phyloP scores from a whole-genome alignment of 2,797 vertebrate species.

The Characodon lateralis region DNA sequence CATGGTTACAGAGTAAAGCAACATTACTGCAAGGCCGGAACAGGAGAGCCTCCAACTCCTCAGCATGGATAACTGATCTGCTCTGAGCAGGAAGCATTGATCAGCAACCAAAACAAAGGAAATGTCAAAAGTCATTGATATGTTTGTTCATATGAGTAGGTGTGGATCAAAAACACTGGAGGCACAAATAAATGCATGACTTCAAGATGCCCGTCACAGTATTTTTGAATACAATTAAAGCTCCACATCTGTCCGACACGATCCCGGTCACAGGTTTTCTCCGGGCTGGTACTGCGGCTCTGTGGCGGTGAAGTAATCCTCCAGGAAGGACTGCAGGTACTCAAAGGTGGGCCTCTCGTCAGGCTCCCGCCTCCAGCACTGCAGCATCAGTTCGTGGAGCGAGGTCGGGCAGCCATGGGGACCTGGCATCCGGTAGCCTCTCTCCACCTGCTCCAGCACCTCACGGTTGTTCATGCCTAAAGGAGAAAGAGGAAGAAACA shows the following conservation, averaged over 20 bases:
- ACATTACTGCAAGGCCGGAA: slow-evolving; percentile 73
- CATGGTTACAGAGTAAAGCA: slow-evolving; percentile 79
- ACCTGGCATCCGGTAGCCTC: slow-evolving; percentile 93
- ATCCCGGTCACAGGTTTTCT: slow-evolving; percentile 85
- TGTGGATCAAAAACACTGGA: slow-evolving; percentile 33
- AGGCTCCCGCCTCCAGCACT: slow-evolving; percentile 93
- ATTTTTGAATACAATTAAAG: slow-evolving; percentile 20
- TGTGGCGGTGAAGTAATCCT: slow-evolving; percentile 97
- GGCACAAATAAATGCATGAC: slow-evolving; percentile 3
- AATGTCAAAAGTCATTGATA: slow-evolving; percentile 58
- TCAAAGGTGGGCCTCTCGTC: slow-evolving; percentile 98
- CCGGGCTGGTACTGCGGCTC: slow-evolving; percentile 98
- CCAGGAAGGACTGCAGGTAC: slow-evolving; percentile 96
- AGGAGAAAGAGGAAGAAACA: slow-evolving; percentile 14
- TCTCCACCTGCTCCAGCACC: slow-evolving; percentile 95
- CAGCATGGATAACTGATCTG: slow-evolving; percentile 57
- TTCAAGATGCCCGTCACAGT: slow-evolving; percentile 21
- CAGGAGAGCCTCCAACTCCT: slow-evolving; percentile 67
- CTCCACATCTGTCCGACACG: slow-evolving; percentile 13
- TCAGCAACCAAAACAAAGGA: slow-evolving; percentile 33
- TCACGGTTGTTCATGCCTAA: slow-evolving; percentile 97
- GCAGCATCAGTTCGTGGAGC: slow-evolving; percentile 93
- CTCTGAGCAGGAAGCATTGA: slow-evolving; percentile 52
- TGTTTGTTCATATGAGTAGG: slow-evolving; percentile 41
- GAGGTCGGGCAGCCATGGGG: slow-evolving; percentile 87